phyloP scores from a whole-genome alignment of 2,113 vertebrate species.

The Alaudala cheleensis region DNA sequence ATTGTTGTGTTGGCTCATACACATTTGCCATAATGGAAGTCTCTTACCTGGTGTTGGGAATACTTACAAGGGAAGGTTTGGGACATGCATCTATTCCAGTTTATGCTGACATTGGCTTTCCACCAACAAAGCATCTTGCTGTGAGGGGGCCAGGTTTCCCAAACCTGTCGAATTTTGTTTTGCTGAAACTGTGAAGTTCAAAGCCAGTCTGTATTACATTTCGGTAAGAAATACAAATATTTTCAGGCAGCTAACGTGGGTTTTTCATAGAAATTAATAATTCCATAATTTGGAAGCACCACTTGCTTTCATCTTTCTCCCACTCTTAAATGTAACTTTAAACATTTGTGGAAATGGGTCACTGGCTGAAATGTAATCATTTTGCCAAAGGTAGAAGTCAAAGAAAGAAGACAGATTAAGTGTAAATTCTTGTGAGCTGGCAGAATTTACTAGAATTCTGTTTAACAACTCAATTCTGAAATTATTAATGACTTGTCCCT shows the following conservation, averaged over 20 bases:
- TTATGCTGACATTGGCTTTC: not conserved
- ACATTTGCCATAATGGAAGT: not conserved
- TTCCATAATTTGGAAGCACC: conserved; percentile 7
- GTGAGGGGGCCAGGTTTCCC: not conserved
- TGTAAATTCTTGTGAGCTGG: conserved; percentile 53
- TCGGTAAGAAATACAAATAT: not conserved
- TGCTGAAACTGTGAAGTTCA: not conserved
- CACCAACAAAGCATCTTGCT: not conserved
- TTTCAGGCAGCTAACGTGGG: not conserved
- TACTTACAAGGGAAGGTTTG: not conserved
- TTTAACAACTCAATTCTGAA: conserved; percentile 54
- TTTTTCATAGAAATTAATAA: not conserved
- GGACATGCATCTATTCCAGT: not conserved
- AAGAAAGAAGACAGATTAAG: conserved; percentile 55
- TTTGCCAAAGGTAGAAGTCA: conserved; percentile 46
- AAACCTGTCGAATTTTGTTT: not conserved
- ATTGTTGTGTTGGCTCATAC: accelerated
- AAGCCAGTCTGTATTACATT: not conserved
- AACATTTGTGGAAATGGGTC: conserved; percentile 38
- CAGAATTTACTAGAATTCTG: conserved; percentile 58
- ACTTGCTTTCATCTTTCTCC: conserved; percentile 28
- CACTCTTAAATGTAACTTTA: conserved; percentile 20
- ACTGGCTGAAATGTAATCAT: not conserved
- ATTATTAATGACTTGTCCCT: conserved; percentile 47
- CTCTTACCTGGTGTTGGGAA: not conserved